Conservation (phyloP, 2,797 vertebrate species). For the Clangula hyemalis region DNA sequence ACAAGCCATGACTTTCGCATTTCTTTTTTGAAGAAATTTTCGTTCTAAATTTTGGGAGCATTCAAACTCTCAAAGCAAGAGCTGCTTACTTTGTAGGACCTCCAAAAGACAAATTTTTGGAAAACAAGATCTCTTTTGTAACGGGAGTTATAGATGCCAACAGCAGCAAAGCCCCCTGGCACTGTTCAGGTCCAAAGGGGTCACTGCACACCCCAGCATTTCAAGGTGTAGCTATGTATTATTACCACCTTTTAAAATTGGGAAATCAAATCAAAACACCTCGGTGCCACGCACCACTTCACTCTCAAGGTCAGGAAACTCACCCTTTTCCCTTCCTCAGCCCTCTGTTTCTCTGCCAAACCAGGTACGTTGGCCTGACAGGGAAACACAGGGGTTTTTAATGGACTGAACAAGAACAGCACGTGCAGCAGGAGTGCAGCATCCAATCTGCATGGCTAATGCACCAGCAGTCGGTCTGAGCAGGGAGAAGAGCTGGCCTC, state of each 20-base stretch:
- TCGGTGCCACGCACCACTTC: accelerated
- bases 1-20: not conserved
- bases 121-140: not conserved
- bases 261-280: not conserved
- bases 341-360: not conserved
- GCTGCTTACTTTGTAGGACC: not conserved
- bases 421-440: not conserved
- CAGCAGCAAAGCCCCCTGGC: not conserved
- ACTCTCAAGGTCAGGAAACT: not conserved
- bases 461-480: not conserved
- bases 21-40: not conserved
- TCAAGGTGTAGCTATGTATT: not conserved
- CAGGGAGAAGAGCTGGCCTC: not conserved
- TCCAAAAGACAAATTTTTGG: not conserved
- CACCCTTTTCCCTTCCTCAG: not conserved
- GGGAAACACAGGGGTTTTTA: not conserved
- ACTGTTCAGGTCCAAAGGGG: not conserved
- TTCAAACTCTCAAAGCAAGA: not conserved
- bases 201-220: not conserved
- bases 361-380: not conserved
- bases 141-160: not conserved
- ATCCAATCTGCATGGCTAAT: not conserved
- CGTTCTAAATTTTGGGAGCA: no score
- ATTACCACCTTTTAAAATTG: not conserved
- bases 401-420: not conserved